These are phyloP conservation scores for Cygnus olor DNA, from an alignment of 2,797 vertebrate genomes.

Conservation along the genomic window DNA sequence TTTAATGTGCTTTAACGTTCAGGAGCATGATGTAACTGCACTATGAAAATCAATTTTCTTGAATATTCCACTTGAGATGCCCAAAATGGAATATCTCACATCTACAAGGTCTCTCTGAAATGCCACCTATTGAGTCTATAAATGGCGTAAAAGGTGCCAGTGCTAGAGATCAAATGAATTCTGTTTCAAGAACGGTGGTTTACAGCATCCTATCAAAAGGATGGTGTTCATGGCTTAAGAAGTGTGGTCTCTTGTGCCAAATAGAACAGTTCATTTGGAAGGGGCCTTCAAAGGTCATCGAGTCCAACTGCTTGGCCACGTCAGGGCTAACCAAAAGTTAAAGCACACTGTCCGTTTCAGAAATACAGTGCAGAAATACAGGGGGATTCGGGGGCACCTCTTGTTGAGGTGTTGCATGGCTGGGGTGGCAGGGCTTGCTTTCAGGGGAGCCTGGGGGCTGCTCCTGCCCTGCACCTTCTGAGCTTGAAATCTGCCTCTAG, in stretches of 20 bases:
- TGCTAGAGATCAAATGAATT: neutral
- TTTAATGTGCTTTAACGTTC: neutral
- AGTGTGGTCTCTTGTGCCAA: neutral
- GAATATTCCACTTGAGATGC: neutral
- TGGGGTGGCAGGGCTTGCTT: neutral
- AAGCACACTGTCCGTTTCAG: neutral
- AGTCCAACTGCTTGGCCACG: neutral
- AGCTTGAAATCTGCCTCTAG: neutral
- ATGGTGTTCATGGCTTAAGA: neutral
- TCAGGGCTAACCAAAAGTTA: neutral
- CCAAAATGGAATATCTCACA: neutral
- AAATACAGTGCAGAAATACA: rapidly evolving
- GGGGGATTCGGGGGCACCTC: neutral
- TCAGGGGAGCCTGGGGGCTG: neutral
- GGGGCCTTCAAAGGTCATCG: neutral
- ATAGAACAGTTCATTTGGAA: neutral
- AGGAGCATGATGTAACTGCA: neutral
- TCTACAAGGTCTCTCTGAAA: neutral
- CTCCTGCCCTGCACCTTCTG: neutral
- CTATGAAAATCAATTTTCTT: neutral
- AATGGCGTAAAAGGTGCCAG: neutral
- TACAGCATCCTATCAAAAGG: neutral
- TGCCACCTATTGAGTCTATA: neutral
- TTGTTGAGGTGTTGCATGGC: neutral
- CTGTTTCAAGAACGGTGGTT: neutral